Evolutionary conservation across 1,140 invertebrate species (phyloP).

Genomic region (Pseudomyrmex flavicornis): DNA sequence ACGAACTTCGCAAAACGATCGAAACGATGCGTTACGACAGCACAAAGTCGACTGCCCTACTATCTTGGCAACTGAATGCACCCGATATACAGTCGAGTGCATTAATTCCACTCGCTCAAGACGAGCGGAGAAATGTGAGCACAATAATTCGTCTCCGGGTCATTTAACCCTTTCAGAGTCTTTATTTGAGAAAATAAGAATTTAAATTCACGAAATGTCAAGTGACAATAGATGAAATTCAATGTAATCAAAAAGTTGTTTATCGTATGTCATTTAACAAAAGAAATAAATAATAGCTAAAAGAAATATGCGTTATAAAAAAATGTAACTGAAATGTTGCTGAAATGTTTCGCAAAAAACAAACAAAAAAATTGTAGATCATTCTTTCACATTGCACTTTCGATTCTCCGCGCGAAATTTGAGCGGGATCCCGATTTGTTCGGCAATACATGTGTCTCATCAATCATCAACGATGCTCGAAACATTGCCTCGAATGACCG

Average conservation of each 20-base stretch:
- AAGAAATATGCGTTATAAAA: background rate
- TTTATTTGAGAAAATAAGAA: slow-evolving; percentile 9
- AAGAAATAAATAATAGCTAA: background rate
- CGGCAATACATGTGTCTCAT: too few relatives aligned
- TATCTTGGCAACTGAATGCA: slow-evolving; percentile 18
- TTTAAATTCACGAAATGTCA: background rate
- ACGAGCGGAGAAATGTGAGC: slow-evolving; percentile 22
- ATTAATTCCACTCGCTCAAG: slow-evolving; percentile 46
- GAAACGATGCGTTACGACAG: slow-evolving; percentile 34
- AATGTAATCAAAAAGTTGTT: background rate
- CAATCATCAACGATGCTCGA: background rate
- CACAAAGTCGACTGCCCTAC: slow-evolving; percentile 20
- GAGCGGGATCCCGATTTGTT: background rate
- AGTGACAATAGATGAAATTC: background rate
- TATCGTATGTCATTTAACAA: background rate
- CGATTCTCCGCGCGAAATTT: slow-evolving; percentile 3
- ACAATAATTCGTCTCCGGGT: slow-evolving; percentile 38
- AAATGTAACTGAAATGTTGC: background rate
- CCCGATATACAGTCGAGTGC: slow-evolving; percentile 38
- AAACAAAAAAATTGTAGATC: too few relatives aligned
- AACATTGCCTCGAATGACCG: background rate
- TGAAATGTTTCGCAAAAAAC: too few relatives aligned
- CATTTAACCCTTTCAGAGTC: slow-evolving; percentile 47
- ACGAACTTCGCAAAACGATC: slow-evolving; percentile 49
- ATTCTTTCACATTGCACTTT: slow-evolving; percentile 5